These are phyloP conservation scores for Scaptomyza hsui DNA, from an alignment of 1,140 invertebrate species.

Conservation along the genomic window DNA sequence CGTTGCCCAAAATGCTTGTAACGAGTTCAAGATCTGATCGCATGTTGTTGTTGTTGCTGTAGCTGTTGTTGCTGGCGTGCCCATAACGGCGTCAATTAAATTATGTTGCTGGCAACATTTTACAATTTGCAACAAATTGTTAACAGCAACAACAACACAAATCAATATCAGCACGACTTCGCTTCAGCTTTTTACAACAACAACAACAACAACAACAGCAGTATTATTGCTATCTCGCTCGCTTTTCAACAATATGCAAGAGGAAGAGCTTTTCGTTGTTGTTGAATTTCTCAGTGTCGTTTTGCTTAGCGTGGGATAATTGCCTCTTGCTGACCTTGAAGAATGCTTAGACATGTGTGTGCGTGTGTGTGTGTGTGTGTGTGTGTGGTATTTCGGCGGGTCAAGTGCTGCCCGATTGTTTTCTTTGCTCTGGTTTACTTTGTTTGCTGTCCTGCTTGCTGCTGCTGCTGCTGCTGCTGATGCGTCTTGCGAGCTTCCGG, in stretches of 20 bases:
- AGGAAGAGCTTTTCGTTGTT: constrained; percentile 12
- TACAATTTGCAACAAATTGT: constrained; percentile 82
- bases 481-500: constrained; percentile 43
- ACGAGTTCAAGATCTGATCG: constrained; percentile 45
- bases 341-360: constrained; percentile 48
- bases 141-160: constrained; percentile 62
- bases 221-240: not conserved
- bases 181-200: constrained; percentile 28
- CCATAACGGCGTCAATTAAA: constrained; percentile 81
- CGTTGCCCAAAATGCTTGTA: constrained; percentile 48
- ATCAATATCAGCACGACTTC: constrained; percentile 57
- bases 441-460: constrained; percentile 15
- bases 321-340: constrained; percentile 52
- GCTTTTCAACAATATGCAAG: not conserved
- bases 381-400: constrained; percentile 59
- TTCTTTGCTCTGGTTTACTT: constrained; percentile 4
- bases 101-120: constrained; percentile 79
- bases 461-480: constrained; percentile 16
- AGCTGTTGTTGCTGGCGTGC: constrained; percentile 47
- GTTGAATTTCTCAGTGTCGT: constrained; percentile 6
- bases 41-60: constrained; percentile 30
- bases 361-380: constrained; percentile 5
- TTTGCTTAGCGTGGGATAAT: constrained; percentile 78
- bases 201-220: constrained; percentile 41
- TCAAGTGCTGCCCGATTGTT: constrained; percentile 56